Evolutionary conservation across 1,140 invertebrate species (phyloP).

Genomic region (Holotrichia oblita): DNA sequence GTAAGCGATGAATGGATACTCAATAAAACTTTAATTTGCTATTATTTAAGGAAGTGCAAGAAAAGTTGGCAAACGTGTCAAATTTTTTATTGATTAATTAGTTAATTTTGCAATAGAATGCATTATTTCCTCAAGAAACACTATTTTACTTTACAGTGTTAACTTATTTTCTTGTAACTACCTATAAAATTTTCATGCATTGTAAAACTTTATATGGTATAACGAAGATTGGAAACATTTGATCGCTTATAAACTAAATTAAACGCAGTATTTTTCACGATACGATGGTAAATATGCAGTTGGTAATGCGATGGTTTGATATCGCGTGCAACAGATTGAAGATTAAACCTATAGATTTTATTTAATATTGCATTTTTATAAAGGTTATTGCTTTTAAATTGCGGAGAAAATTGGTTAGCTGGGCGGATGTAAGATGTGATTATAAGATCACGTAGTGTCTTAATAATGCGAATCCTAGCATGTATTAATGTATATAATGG

Average conservation of each 20-base stretch:
- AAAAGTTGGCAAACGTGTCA: no score
- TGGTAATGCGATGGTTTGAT: background rate
- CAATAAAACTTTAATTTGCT: no score
- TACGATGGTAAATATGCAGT: background rate
- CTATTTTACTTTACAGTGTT: no score
- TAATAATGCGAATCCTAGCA: background rate
- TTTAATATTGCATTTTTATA: background rate
- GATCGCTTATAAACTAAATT: background rate
- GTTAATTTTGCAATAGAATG: no score
- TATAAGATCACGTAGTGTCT: background rate
- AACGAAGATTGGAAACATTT: conserved; percentile 2
- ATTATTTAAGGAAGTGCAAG: no score
- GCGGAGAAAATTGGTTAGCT: background rate
- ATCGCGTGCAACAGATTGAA: background rate
- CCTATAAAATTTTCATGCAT: background rate
- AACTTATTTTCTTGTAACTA: background rate
- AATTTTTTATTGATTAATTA: no score
- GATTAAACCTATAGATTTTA: no score
- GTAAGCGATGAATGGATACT: no score
- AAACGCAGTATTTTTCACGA: background rate
- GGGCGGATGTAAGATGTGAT: background rate
- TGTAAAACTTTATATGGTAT: background rate
- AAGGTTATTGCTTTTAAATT: background rate
- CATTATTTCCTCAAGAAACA: no score
- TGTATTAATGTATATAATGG: no score